Evolutionary conservation across 2,113 vertebrate species (phyloP).

Genomic region (Daphoenositta chrysoptera): DNA sequence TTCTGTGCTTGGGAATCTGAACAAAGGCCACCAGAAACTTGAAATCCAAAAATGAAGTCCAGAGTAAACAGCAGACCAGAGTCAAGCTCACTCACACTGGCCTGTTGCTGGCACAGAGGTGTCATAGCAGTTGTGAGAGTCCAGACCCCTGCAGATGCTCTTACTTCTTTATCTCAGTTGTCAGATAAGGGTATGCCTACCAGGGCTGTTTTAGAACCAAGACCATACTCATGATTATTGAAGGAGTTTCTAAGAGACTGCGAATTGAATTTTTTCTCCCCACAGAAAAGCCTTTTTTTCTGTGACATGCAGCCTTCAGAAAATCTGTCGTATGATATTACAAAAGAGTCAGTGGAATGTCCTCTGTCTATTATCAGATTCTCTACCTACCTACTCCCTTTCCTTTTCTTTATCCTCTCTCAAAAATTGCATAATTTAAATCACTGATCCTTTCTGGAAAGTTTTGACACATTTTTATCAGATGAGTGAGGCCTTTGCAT

Average conservation of each 20-base stretch:
- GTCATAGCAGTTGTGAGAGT: background rate
- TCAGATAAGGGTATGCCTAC: background rate
- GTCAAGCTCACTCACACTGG: background rate
- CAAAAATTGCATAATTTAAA: background rate
- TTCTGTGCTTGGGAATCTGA: conserved; percentile 26
- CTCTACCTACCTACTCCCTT: background rate
- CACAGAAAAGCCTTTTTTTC: background rate
- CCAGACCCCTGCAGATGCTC: background rate
- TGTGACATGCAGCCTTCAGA: background rate
- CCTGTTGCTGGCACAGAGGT: background rate
- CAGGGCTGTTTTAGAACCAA: background rate
- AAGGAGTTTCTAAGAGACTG: background rate
- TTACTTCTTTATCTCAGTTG: background rate
- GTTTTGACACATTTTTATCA: background rate
- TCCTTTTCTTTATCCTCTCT: background rate
- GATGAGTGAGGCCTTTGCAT: background rate
- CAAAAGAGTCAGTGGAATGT: background rate
- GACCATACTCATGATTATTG: background rate
- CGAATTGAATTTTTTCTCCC: background rate
- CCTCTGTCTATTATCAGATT: background rate
- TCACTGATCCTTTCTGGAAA: background rate
- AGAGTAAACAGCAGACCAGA: background rate
- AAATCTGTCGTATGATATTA: background rate
- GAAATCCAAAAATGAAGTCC: conserved; percentile 23
- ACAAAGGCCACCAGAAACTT: conserved; percentile 45